A percentile compares a stretch with the other conserved stretches of the same genome.
Evolutionary conservation across 2,797 vertebrate species (phyloP).

Genomic region (Danio choprae): DNA sequence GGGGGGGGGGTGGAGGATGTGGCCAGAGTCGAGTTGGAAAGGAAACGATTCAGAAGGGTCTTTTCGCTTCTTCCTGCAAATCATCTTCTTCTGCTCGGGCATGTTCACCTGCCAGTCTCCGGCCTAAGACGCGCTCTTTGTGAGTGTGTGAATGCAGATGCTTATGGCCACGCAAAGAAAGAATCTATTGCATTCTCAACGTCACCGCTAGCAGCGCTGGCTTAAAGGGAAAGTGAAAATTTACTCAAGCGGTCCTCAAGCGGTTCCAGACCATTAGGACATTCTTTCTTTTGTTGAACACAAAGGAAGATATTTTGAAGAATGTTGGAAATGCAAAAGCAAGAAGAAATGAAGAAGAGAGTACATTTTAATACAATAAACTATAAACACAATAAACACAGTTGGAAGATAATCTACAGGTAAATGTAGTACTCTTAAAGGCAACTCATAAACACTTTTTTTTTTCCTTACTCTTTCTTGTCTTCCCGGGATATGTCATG

Average conservation of each 20-base stretch:
- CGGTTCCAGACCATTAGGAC: no score
- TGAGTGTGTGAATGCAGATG: background rate
- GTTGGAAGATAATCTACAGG: background rate
- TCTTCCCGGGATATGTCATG: background rate
- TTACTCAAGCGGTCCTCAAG: no score
- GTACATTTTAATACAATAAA: no score
- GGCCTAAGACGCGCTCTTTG: background rate
- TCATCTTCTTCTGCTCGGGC: constrained; percentile 27
- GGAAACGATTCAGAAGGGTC: constrained; percentile 39
- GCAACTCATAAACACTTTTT: no score
- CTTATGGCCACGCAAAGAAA: background rate
- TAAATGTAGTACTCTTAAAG: no score
- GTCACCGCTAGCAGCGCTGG: background rate
- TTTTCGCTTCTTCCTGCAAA: constrained; percentile 31
- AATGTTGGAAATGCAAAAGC: no score
- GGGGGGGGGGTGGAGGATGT: constrained; percentile 57
- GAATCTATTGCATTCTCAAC: background rate
- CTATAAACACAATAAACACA: no score
- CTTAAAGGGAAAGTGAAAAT: no score
- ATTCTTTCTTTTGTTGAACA: no score
- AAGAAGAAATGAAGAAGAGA: no score
- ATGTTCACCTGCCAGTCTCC: constrained; percentile 37
- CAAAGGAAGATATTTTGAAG: no score
- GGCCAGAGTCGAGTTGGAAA: constrained; percentile 64
- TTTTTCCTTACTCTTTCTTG: background rate